Base-by-base conservation (phyloP, 2,797 vertebrate species). In the Sciurus vulgaris region DNA sequence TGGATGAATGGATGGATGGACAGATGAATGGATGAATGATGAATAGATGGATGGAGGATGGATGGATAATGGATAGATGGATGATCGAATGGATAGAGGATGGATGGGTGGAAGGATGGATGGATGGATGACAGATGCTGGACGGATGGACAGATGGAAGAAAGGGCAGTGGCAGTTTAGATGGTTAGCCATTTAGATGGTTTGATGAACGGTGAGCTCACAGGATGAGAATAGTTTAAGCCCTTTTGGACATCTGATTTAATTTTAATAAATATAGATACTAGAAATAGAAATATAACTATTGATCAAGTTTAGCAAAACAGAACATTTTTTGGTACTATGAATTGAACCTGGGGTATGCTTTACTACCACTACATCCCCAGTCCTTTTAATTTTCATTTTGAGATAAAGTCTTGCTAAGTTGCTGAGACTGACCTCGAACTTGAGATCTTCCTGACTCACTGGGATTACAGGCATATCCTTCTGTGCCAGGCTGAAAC, bases 211-310 rank as follows among this genome's bases (percentile, higher is more conserved):
- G 22, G 18, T 24, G 35, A 69, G 4, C 15, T 84, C 33, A 38
- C 0, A 47, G 24, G 30, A 81, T 73, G 30, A 79, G 30, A 4
- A 9, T 18, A 38, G 14, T 93, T 91, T 76, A 49, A 85, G 51
- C 8, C 33, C 54, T 63, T 49, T 30, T 26, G n/a, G 28, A 41
- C 10, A 73, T 47, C 51, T 61, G 5, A 85, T 51, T 82, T 41
- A 18, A 73, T 77, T 76, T 92, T 85, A 67, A 92, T 47, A 56
- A 79, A 77, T 38, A 67, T 20, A 86, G 81, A 84, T 65, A n/a
- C 54, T 83, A 70, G 86, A 81, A 56, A 72, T 33, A 90, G 4
- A 92, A 70, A 77, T 67, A 20, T 6, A 85, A 56, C 22, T 14
- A 69, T 61, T n/a, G 7, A 49, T 28, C 33, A 41, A 65, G 2